phyloP scores from a whole-genome alignment of 2,888 invertebrate species.

The Pandemis cinnamomeana region DNA sequence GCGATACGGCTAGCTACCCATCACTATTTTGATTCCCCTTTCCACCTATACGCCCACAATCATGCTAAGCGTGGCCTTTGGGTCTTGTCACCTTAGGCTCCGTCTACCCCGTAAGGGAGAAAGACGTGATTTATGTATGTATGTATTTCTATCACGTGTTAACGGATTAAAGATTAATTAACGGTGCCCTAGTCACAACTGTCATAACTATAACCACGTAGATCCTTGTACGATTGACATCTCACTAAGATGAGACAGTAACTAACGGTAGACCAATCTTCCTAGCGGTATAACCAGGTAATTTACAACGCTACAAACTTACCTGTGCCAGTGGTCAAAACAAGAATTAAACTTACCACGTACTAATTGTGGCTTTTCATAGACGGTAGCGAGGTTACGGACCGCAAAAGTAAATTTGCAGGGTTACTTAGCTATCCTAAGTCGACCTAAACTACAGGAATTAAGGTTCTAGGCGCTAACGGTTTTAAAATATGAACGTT shows the following conservation, averaged over 20 bases:
- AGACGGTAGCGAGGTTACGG: not conserved
- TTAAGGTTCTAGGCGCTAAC: not conserved
- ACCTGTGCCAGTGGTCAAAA: not conserved
- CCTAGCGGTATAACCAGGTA: constrained; percentile 1
- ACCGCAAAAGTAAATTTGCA: not conserved
- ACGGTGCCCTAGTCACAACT: too few relatives aligned
- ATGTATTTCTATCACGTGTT: too few relatives aligned
- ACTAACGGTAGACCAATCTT: constrained; percentile 20
- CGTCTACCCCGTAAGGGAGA: too few relatives aligned
- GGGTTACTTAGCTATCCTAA: not conserved
- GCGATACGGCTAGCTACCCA: too few relatives aligned
- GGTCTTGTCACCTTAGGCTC: too few relatives aligned
- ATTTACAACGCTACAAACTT: not conserved
- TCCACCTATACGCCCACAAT: too few relatives aligned
- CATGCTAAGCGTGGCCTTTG: too few relatives aligned
- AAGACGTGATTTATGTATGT: too few relatives aligned
- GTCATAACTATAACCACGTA: not conserved
- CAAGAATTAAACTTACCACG: not conserved
- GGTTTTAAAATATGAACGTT: not conserved
- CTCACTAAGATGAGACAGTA: not conserved
- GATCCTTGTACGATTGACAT: not conserved
- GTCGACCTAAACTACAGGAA: not conserved
- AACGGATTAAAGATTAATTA: too few relatives aligned
- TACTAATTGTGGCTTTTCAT: not conserved
- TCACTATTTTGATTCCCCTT: too few relatives aligned